Evolutionary conservation across 2,888 invertebrate species (phyloP).

Genomic region (Pecten maximus): DNA sequence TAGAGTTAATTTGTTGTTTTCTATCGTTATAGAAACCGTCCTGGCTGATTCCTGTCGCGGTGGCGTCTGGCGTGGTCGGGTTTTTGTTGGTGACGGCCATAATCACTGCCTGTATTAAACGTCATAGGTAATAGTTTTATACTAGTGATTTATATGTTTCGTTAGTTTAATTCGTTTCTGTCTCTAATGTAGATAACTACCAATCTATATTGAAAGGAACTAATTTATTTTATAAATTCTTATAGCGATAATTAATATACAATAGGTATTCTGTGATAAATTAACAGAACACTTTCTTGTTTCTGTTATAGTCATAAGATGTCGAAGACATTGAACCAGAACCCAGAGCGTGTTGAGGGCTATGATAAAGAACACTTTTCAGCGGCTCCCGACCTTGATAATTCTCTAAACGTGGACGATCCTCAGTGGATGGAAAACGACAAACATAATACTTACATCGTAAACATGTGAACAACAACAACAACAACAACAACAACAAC

Average conservation of each 20-base stretch:
- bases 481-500: too few species aligned
- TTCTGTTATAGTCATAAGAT: constrained; percentile 56
- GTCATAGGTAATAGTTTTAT: background rate
- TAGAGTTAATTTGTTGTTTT: too few species aligned
- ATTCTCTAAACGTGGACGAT: constrained; percentile 57
- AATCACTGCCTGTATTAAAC: background rate
- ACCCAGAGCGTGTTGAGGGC: constrained; percentile 55
- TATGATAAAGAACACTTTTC: constrained; percentile 69
- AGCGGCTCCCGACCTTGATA: constrained; percentile 60
- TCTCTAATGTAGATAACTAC: too few species aligned
- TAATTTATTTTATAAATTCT: background rate
- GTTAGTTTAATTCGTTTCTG: too few species aligned
- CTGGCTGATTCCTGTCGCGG: background rate
- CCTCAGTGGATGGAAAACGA: constrained; percentile 56
- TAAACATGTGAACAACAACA: constrained; percentile 46
- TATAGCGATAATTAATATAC: too few species aligned
- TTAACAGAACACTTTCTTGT: background rate
- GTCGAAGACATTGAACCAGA: constrained; percentile 59
- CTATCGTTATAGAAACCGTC: background rate
- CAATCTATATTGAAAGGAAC: background rate
- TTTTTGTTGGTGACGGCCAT: background rate
- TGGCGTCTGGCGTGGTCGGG: background rate
- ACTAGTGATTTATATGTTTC: too few species aligned
- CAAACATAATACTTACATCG: constrained; percentile 60
- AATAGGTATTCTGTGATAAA: too few species aligned